Base-by-base conservation (phyloP, 30 jellyfish, hydroid and myxozoan species). In the Nemopilema nomurai region DNA sequence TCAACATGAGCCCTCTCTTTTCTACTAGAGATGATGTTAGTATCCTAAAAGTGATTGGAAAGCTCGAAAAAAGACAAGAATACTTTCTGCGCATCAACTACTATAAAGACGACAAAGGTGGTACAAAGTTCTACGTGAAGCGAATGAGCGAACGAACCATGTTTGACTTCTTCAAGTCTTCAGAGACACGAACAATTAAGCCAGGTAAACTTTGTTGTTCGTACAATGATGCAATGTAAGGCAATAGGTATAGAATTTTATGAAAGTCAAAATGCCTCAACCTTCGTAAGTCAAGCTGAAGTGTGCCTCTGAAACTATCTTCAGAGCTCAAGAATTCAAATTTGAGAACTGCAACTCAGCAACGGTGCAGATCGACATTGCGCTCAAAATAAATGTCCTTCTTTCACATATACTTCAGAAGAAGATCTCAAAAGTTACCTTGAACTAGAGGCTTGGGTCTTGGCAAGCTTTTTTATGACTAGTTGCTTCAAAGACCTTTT, bases 61-160 rank as follows among this genome's bases (percentile, higher is more conserved):
- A 4, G 31, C 57, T 76, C 19, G 20, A 28, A 24, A 76, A 32
- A 1, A 75, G 86, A 18, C 20, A 31, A 13, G 22, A 53, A 26
- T 76, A 76, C 52, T 51, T 18, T 25, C 27, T 52, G 77, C 24
- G 76, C 24, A 76, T 76, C 0, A 30, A 53, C 41, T 76, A 30
- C 41, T 76, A 21, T 51, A 76, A 76, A 76, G 86, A 53, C 17
- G 86, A 76, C 52, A 52, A 52, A 53, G 86, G 86, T 28, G 57
- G 75, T 0, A 53, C 86, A 23, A n/a, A 26, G 30, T 76, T 76
- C 31, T 51, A 8, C 22, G 75, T 76, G n/a, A 76, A 53, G 69
- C 66, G 76, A 51, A 53, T 53, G 76, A 28, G 28, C 24, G 84
- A 52, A 17, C 24, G n/a, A 23, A 76, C 73, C 21, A 63, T 18